Evolutionary conservation across 2,113 vertebrate genomes (phyloP), one percentile per base, ranked within the genome.

Genomic region (Laticauda colubrina): DNA sequence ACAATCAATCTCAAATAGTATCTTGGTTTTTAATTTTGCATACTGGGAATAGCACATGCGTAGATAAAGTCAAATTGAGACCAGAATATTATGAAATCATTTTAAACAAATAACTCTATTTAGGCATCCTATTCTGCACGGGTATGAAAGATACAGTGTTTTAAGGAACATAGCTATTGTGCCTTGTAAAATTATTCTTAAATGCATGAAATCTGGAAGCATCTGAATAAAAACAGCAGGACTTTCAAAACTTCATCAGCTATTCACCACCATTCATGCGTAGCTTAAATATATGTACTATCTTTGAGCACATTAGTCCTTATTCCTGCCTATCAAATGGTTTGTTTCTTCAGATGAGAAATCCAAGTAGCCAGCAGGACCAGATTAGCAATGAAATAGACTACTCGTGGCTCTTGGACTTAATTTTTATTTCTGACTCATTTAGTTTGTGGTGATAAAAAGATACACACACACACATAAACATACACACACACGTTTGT

Each of bases 101-200:
- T 85, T 85, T 90, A 93, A 87, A 64, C 75, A 90, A 93, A 89
- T 43, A 81, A 59, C 48, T 29, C 3, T 26, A 91, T 86, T 48
- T 45, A 43, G 90, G 0, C 0, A 24, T n/a, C 26, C 34, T 0
- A 0, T 24, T 94, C 93, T 90, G 89, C 53, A 53, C 3, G 81
- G 43, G 69, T 95, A 18, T 91, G 43, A 90, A 90, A 1, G n/a
- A 54, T 10, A 57, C 89, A 92, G 34, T 26, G n/a, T 61, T 89
- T 93, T 59, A 69, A 93, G n/a, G 23, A 9, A 85, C 75, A 92
- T 39, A 89, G 34, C 43, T 11, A 7, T 69, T 91, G 39, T 29
- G 0, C 90, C 92, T 95, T 92, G 85, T 34, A 91, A 94, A 87
- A 93, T 54, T 45, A 24, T 91, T 93, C 94, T 92, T 94, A 94